phyloP scores from a whole-genome alignment of 2,113 vertebrate species.

The Xenus cinereus region DNA sequence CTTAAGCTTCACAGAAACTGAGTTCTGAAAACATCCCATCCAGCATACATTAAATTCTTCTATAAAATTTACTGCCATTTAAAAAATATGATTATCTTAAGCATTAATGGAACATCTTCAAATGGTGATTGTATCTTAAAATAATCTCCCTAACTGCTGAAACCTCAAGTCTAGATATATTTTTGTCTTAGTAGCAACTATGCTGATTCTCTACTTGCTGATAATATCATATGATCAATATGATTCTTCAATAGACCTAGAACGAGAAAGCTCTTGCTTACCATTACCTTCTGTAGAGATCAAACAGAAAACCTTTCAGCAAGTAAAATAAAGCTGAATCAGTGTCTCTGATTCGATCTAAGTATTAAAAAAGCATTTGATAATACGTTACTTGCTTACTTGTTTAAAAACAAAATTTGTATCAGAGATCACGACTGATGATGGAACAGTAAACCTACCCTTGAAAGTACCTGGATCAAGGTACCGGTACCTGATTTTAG shows the following conservation, averaged over 20 bases:
- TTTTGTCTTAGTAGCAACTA: neutral
- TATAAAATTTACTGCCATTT: neutral
- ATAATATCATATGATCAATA: neutral
- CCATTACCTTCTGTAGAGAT: neutral
- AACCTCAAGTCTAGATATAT: neutral
- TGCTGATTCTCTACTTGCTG: neutral
- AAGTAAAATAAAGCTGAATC: neutral
- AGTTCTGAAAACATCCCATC: neutral
- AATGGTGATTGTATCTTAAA: neutral
- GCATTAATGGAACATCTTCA: slow-evolving; percentile 2
- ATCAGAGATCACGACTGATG: rapidly evolving
- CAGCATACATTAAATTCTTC: neutral
- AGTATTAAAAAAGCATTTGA: neutral
- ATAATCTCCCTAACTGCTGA: neutral
- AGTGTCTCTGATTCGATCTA: neutral
- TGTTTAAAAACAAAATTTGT: neutral
- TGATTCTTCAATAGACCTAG: neutral
- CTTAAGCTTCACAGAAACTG: neutral
- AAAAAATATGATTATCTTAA: neutral
- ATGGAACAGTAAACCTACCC: neutral
- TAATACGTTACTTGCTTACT: neutral
- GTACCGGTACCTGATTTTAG: neutral
- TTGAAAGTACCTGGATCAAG: neutral
- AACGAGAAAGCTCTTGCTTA: neutral
- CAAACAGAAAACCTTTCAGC: neutral